phyloP scores from a whole-genome alignment of 2,888 invertebrate species.

The Augochlorella aurata region DNA sequence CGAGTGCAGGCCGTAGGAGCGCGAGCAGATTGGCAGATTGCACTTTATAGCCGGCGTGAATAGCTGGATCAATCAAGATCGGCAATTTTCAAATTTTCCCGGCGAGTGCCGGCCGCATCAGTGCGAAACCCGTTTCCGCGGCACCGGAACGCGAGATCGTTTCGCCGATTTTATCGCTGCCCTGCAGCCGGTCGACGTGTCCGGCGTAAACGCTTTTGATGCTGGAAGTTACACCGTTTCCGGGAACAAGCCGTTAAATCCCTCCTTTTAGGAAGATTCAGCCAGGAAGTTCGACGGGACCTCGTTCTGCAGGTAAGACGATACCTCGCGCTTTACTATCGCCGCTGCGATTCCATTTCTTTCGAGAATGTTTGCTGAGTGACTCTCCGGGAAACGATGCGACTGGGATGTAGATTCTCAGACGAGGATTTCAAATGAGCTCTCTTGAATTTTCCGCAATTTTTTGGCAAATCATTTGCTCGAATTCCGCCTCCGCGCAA shows the following conservation, averaged over 20 bases:
- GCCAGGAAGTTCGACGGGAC: neutral
- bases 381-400: neutral
- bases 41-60: conserved; percentile 45
- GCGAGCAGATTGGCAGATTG: conserved; percentile 58
- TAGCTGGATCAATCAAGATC: conserved; percentile 55
- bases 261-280: neutral
- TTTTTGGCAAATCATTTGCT: neutral
- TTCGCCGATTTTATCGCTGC: conserved; percentile 5
- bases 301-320: conserved; percentile 23
- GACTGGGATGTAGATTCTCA: neutral
- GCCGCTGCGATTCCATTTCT: neutral
- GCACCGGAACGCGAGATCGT: conserved; percentile 17
- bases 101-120: conserved; percentile 21
- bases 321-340: neutral
- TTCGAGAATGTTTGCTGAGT: neutral
- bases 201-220: neutral
- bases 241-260: neutral
- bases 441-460: neutral
- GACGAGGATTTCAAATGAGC: neutral
- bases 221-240: neutral
- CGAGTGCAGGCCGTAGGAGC: conserved; percentile 19
- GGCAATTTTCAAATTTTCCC: conserved; percentile 63
- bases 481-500: neutral
- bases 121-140: conserved; percentile 30
- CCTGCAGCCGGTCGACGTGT: conserved; percentile 1